Evolutionary conservation across 2,888 invertebrate genomes (phyloP).

Genomic region (Thereva nobilitata): DNA sequence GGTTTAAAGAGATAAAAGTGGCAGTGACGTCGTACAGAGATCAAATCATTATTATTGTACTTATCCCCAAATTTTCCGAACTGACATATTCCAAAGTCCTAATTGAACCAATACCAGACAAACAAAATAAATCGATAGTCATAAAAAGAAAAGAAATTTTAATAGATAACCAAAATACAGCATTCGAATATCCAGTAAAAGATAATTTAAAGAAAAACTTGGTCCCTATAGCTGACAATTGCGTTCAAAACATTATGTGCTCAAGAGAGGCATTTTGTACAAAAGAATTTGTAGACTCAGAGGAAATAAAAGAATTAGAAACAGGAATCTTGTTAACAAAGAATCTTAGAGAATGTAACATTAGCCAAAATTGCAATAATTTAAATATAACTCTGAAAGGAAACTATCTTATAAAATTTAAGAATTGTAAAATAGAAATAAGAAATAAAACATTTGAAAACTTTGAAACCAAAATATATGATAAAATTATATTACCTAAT

Average conservation of each 20-base stretch:
- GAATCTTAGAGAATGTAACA: neutral
- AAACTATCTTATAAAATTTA: constrained; percentile 38
- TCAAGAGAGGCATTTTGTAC: constrained; percentile 1
- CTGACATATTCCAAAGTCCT: neutral
- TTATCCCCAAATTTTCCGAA: constrained; percentile 14
- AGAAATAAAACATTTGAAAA: constrained; percentile 36
- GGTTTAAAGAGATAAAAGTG: neutral
- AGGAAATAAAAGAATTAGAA: constrained; percentile 10
- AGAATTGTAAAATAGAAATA: constrained; percentile 37
- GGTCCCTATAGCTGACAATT: neutral
- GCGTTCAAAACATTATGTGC: constrained; percentile 2
- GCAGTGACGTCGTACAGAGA: neutral
- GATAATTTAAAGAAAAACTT: constrained; percentile 16
- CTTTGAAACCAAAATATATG: constrained; percentile 35
- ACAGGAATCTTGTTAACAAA: neutral
- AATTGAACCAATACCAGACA: neutral
- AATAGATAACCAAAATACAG: constrained; percentile 8
- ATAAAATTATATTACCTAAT: constrained; percentile 40
- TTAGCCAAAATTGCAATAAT: neutral
- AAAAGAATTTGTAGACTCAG: neutral
- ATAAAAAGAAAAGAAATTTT: neutral
- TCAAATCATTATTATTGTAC: constrained; percentile 1
- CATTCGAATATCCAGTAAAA: constrained; percentile 6
- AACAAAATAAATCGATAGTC: neutral
- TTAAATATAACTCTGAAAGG: constrained; percentile 12